Conservation (phyloP, 53 echinoderm and acorn worm genomes). For the Holothuria scabra region DNA sequence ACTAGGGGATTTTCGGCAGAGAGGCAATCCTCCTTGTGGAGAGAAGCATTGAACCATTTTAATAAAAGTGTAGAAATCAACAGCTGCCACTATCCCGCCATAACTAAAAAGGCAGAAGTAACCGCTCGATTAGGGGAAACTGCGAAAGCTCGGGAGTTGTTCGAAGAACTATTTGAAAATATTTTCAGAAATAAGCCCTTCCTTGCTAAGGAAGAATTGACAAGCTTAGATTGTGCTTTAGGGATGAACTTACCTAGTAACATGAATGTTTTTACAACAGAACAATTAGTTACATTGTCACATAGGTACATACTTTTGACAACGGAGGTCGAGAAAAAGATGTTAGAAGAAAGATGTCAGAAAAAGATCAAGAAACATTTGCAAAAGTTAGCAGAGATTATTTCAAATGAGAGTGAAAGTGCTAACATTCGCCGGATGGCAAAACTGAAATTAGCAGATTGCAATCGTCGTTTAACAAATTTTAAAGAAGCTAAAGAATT, state of each 20-base stretch:
- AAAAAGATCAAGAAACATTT: background rate
- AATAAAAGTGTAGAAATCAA: background rate
- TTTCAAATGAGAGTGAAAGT: too few species aligned
- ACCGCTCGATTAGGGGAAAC: background rate
- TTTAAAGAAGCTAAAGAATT: background rate
- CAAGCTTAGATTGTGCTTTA: too few species aligned
- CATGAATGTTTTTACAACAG: too few species aligned
- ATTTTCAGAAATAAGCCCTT: background rate
- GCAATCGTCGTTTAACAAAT: background rate
- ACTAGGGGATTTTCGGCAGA: background rate
- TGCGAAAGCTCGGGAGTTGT: background rate
- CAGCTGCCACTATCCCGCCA: background rate
- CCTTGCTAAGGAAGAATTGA: background rate
- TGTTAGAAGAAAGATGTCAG: too few species aligned
- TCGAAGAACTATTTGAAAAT: background rate
- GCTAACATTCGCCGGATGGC: background rate
- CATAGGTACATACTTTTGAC: too few species aligned
- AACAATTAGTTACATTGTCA: too few species aligned
- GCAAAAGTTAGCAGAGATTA: background rate
- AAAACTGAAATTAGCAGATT: background rate
- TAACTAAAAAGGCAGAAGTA: background rate
- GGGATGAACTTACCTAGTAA: too few species aligned
- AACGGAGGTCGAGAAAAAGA: too few species aligned
- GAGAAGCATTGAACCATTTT: conserved; percentile 2
- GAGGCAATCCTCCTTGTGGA: background rate